Evolutionary conservation across 2,797 vertebrate species (phyloP), one percentile per base, ranked within the genome.

Genomic region (Spinus olivaceus): DNA sequence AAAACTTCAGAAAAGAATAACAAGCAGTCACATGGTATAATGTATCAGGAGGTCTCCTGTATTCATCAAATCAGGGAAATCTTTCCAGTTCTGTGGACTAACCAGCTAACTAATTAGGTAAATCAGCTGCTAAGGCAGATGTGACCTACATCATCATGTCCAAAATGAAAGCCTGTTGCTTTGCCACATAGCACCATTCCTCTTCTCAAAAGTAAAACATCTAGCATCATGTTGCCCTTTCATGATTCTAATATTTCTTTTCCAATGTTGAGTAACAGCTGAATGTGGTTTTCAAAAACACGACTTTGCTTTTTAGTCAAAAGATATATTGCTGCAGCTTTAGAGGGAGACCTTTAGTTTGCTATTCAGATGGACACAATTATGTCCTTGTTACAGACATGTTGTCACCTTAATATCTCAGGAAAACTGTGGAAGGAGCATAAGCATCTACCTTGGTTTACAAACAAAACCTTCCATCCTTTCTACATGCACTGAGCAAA

Each of bases 331-430:
- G 53, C 70, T 78, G 42, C 8, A 51, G 37, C 33, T 78, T 50
- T 64, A 65, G 54, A 95, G 63, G n/a, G 22, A 14, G 13, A 63
- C 32, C 50, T 83, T 76, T 88, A 90, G 54, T 94, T 71, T 80
- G 30, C 66, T 84, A n/a, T 60, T 88, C 54, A 76, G 53, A 59
- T 59, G 27, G 46, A 73, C 35, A 92, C 63, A 67, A 12, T 22
- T 7, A 17, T 20, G 46, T 74, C 72, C 84, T 94, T 96, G 60
- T 82, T 93, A 95, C 69, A 89, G 86, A 79, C 30, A 37, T 41
- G 33, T 54, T 73, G 47, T 70, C 14, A 1, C 51, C 42, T 82
- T 81, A 27, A 8, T 80, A 83, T 66, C 65, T 90, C 69, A 56
- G 5, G 12, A 74, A 93, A 94, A 86, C 83, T 30, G 42, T 49